These are phyloP conservation scores for Oligia strigilis DNA, from an alignment of 2,888 invertebrate species.

Conservation along the genomic window DNA sequence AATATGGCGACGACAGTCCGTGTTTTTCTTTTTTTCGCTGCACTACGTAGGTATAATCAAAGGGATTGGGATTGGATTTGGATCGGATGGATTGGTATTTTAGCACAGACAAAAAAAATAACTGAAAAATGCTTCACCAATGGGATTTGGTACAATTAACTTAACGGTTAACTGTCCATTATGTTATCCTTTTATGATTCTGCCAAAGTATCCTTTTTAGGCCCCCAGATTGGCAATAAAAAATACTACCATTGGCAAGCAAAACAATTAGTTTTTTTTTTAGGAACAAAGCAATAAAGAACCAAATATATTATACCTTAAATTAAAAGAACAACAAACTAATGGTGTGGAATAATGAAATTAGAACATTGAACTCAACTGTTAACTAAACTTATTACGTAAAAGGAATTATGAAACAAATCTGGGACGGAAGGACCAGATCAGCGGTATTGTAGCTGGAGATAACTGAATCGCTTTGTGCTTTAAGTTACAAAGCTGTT, in stretches of 20 bases:
- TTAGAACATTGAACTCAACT: neutral
- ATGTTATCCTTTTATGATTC: too few species aligned
- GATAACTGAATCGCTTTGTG: conserved; percentile 45
- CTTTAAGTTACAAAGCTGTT: conserved; percentile 29
- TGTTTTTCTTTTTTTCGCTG: too few species aligned
- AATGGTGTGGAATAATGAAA: neutral
- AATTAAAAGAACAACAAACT: neutral
- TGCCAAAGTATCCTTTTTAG: too few species aligned
- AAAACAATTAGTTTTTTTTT: neutral
- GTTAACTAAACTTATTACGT: conserved; percentile 16
- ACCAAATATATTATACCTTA: too few species aligned
- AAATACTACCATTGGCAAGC: neutral
- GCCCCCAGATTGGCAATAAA: neutral
- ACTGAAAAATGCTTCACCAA: too few species aligned
- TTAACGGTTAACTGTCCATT: too few species aligned
- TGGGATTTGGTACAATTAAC: too few species aligned
- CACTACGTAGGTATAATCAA: too few species aligned
- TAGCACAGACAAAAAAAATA: too few species aligned
- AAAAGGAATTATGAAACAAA: conserved; percentile 34
- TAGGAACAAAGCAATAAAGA: neutral
- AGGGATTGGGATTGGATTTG: too few species aligned
- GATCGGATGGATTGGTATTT: too few species aligned
- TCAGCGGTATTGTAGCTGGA: conserved; percentile 31
- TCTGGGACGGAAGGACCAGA: conserved; percentile 37
- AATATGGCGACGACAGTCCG: too few species aligned